Base-by-base conservation (phyloP, 2,113 vertebrate species). In the Columba janthina region DNA sequence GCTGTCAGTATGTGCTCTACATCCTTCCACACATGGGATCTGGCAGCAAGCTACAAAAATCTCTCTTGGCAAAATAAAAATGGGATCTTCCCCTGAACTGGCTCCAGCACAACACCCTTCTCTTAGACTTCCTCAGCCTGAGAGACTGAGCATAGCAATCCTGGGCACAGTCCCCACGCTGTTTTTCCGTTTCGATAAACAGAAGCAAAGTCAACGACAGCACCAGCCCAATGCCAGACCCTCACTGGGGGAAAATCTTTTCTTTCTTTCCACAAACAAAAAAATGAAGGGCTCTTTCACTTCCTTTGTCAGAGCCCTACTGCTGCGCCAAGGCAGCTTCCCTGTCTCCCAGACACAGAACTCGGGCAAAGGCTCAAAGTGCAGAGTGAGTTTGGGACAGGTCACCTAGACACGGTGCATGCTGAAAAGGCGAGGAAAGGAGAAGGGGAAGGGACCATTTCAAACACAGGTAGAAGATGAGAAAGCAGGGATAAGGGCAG, bases 161-260 rank as follows among this genome's bases (percentile, higher is more conserved):
- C 88, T 0, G 4, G 76, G 65, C 93, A 91, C 34, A 56, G 65
- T 46, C 38, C 24, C 53, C 42, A 71, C 1, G 6, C 32, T 32
- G 53, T 24, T 36, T 53, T 91, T 78, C 56, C 42, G 48, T 85
- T 95, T 89, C 65, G 88, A 91, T 87, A 96, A 75, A 91, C 20
- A 91, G 61, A 94, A 88, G 85, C 50, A 72, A 20, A 71, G 58
- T 64, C 67, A 73, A 18, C 38, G 60, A 58, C 46, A 86, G 79
- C 53, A 74, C 14, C n/a, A 94, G 82, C 15, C 22, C 48, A 73
- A 5, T 32, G 83, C 79, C 90, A 96, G 83, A 74, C 9, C 56
- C 60, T 93, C 75, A 60, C 11, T 51, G 46, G 32, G 22, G 60
- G 88, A 96, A 87, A 77, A 46, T 25, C n/a, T 78, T 48, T 71